Base-by-base conservation (phyloP, 2,113 vertebrate species). In the Drymodes brunneopygia region DNA sequence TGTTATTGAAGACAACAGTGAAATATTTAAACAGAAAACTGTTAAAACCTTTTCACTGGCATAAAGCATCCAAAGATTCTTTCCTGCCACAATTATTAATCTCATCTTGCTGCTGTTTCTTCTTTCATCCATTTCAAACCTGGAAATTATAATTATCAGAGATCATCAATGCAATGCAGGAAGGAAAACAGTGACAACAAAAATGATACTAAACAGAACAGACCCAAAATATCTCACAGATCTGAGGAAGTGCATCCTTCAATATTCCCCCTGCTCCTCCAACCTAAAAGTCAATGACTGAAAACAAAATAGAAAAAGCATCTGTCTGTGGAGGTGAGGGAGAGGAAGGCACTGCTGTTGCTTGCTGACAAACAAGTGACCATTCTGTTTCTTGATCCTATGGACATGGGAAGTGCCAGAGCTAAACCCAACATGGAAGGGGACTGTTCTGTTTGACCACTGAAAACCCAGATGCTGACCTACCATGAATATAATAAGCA, bases 401-500 rank as follows among this genome's bases (percentile, higher is more conserved):
- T 9, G 18, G 45, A 17, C 18, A 6, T 13, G 3, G 14, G 5
- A 61, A 38, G 11, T 12, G 8, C 4, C 14, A 40, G 54, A 10
- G 7, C 3, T 58, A 79, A 85, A 31, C 6, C 3, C 2, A 11
- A 4, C 4, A 4, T 25, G 40, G 6, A 35, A 21, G 1, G 6
- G 0, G 2, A 17, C 7, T 48, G 10, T 2, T 87, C 25, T 69
- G 2, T 51, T 64, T 72, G 31, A 74, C 20, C 23, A 6, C 7
- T 57, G 51, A 60, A 71, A 86, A 47, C 10, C 5, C 3, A 60
- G 48, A 53, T 16, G 5, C 23, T 40, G 25, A 57, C 7, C 4
- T 29, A 29, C 27, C 17, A 24, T 15, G 5, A 23, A 9, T 11
- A 24, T 36, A 72, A 35, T 33, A 66, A 45, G 1, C 8, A 36